These are phyloP conservation scores for Anthoptus insignis DNA, from an alignment of 2,888 invertebrate genomes.

Conservation along the genomic window DNA sequence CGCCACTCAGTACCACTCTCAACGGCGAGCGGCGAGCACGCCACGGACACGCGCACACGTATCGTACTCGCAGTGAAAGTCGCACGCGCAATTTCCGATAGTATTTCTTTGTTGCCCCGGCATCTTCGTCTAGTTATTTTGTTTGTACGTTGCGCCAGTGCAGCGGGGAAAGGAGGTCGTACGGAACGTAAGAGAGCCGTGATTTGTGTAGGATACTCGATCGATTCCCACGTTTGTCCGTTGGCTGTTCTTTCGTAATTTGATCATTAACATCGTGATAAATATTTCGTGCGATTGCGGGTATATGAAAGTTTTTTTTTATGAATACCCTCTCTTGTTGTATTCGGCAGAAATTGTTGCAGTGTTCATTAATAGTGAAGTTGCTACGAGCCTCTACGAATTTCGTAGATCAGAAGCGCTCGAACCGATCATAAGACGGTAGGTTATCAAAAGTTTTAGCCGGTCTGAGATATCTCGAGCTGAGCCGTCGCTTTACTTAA, in stretches of 20 bases:
- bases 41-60: slow-evolving; percentile 66
- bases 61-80: slow-evolving; percentile 74
- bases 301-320: slow-evolving; percentile 1
- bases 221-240: slow-evolving; percentile 67
- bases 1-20: slow-evolving; percentile 67
- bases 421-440: neutral
- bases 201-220: slow-evolving; percentile 66
- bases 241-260: slow-evolving; percentile 47
- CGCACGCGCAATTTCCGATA: slow-evolving; percentile 76
- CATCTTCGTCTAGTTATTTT: slow-evolving; percentile 84
- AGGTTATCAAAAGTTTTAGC: slow-evolving; percentile 28
- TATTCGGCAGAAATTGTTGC: too few relatives aligned
- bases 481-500: slow-evolving; percentile 8
- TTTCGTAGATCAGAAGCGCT: slow-evolving; percentile 51
- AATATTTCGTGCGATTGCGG: slow-evolving; percentile 3
- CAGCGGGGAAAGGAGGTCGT: slow-evolving; percentile 84
- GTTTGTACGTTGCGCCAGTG: slow-evolving; percentile 84
- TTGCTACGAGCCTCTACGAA: slow-evolving; percentile 63
- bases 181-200: slow-evolving; percentile 71
- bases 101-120: slow-evolving; percentile 71
- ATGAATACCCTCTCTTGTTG: slow-evolving; percentile 16
- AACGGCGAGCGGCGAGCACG: slow-evolving; percentile 78
- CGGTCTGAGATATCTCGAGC: slow-evolving; percentile 5
- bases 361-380: slow-evolving; percentile 10
- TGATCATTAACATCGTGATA: too few relatives aligned